phyloP scores from a whole-genome alignment of 2,113 vertebrate species.

The Boleophthalmus pectinirostris region DNA sequence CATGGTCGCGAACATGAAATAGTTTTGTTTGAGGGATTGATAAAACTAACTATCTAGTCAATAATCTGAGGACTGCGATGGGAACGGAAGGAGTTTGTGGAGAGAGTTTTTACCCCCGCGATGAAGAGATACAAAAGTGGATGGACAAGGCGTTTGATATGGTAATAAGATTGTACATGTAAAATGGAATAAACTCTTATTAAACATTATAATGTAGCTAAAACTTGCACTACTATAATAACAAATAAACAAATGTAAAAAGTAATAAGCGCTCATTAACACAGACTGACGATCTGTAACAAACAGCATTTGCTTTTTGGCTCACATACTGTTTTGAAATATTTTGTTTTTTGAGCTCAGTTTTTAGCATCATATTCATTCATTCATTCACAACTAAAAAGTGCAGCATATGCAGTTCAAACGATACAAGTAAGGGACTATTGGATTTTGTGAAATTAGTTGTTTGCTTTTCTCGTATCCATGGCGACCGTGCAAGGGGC shows the following conservation, averaged over 20 bases:
- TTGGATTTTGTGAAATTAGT: too few species aligned
- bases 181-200: too few species aligned
- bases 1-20: not conserved
- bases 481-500: too few species aligned
- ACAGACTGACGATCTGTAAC: too few species aligned
- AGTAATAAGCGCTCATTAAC: not conserved
- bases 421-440: too few species aligned
- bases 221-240: not conserved
- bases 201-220: not conserved
- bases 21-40: not conserved
- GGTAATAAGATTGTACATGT: slow-evolving; percentile 46
- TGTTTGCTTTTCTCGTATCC: too few species aligned
- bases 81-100: slow-evolving; percentile 9
- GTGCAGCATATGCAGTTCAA: too few species aligned
- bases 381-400: too few species aligned
- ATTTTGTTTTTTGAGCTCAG: too few species aligned
- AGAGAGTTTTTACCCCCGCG: slow-evolving; percentile 41
- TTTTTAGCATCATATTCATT: too few species aligned
- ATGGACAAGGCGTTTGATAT: slow-evolving; percentile 77
- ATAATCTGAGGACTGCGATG: slow-evolving; percentile 39
- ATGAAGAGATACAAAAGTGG: slow-evolving; percentile 70
- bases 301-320: too few species aligned
- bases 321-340: too few species aligned
- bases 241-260: not conserved
- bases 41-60: not conserved